Evolutionary conservation across 2,113 vertebrate species (phyloP).

Genomic region (Cariama cristata): DNA sequence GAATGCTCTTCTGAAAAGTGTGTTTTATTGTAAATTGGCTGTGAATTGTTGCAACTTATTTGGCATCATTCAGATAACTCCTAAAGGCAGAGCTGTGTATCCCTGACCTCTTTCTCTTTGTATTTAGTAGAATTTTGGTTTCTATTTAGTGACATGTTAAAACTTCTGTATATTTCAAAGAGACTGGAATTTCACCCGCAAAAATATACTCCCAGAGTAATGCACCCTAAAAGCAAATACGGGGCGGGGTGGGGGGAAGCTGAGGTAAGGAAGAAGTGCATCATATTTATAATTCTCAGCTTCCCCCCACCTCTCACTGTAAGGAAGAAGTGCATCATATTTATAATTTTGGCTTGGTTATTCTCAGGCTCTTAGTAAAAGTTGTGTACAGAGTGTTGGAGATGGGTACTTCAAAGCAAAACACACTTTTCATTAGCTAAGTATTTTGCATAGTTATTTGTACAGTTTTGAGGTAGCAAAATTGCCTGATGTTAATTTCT

Average conservation of each 20-base stretch:
- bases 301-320: too few relatives aligned
- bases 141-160: neutral
- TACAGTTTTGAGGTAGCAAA: neutral
- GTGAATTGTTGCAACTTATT: neutral
- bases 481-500: neutral
- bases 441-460: neutral
- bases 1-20: neutral
- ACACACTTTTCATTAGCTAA: neutral
- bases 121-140: neutral
- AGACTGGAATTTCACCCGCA: neutral
- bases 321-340: neutral
- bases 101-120: neutral
- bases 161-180: neutral
- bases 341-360: neutral
- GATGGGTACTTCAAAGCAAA: slow-evolving; percentile 10
- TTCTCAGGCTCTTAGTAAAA: neutral
- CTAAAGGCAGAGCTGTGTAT: neutral
- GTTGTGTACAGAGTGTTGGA: neutral
- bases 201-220: neutral
- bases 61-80: neutral
- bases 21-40: neutral
- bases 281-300: neutral
- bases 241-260: neutral
- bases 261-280: neutral
- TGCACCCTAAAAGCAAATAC: neutral